Evolutionary conservation across 2,113 vertebrate genomes (phyloP), one percentile per base, ranked within the genome.

Genomic region (Rhinoderma darwinii): DNA sequence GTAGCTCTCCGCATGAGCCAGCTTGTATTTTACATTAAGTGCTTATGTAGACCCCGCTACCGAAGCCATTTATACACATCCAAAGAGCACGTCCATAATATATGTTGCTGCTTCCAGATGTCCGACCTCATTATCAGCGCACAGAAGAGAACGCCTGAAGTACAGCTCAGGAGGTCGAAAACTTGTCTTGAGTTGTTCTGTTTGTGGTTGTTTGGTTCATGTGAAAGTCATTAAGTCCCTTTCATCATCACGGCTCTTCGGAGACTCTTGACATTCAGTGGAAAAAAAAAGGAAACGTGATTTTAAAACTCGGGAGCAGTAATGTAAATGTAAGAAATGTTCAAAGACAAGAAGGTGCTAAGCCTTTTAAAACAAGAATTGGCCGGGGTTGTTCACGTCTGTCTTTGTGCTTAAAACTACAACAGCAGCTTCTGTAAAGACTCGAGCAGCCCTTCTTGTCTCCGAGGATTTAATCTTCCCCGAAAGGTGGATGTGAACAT

Each of bases 281-380:
- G 66, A 43, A 25, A 41, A 75, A 85, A 44, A 86, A 63, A 80
- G 70, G 86, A 87, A 81, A 87, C 63, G 35, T 80, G 72, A 86
- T 73, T 86, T 56, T 56, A 41, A 44, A 54, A 63, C 68, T 63
- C 32, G 43, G 86, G 68, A 82, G 66, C 78, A 75, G 72, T 73
- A 43, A 44, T 44, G 11, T 73, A 82, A 82, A 87, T 11, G 50
- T 41, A 87, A 37, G 50, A 25, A 73, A 59, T 15, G 74, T 61
- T 82, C 68, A 87, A 87, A 87, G 44, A 41, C 18, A 44, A 87
- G 86, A 87, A 87, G 68, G 86, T 87, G 86, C 70, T 87, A 87
- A 87, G 78, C 79, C 86, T 87, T 87, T 87, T 87, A 87, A 87
- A 87, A 87, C 37, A 75, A 82, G 86, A 87, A 87, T 87, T 87